These are phyloP conservation scores for Delia radicum DNA, from an alignment of 1,140 invertebrate species.

Conservation along the genomic window DNA sequence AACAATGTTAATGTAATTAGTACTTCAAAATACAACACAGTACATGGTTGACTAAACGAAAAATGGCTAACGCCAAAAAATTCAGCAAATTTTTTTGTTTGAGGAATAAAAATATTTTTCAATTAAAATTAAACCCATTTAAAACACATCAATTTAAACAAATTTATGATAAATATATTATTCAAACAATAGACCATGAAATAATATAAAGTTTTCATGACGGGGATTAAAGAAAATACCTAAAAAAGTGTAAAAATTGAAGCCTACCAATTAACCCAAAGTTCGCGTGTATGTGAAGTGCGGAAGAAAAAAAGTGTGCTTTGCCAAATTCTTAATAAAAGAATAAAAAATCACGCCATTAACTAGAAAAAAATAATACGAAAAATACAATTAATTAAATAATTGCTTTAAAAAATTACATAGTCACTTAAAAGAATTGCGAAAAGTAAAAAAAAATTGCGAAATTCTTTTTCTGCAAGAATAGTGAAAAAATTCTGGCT, in stretches of 20 bases:
- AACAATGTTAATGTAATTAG: neutral
- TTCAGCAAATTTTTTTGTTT: conserved; percentile 27
- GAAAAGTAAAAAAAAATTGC: neutral
- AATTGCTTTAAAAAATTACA: neutral
- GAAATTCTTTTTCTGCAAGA: conserved; percentile 3
- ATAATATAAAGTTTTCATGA: neutral
- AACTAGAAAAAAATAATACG: neutral
- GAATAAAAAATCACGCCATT: neutral
- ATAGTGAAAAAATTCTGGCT: conserved; percentile 20
- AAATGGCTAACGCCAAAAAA: conserved; percentile 32
- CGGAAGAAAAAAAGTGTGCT: conserved; percentile 21
- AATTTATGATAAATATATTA: conserved; percentile 17
- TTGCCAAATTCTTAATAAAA: conserved; percentile 20
- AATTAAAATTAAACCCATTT: conserved; percentile 3
- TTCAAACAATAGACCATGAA: neutral
- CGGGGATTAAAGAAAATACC: neutral
- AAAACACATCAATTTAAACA: neutral
- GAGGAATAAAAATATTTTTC: conserved; percentile 24
- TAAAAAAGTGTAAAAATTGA: neutral
- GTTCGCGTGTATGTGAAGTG: conserved; percentile 1
- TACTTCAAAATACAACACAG: neutral
- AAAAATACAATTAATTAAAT: neutral
- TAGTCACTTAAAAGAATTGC: too few relatives aligned
- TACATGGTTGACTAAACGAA: conserved; percentile 6
- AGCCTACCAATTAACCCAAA: neutral